These are phyloP conservation scores for Sminthopsis crassicaudata DNA, from an alignment of 2,113 vertebrate genomes.

Conservation along the genomic window DNA sequence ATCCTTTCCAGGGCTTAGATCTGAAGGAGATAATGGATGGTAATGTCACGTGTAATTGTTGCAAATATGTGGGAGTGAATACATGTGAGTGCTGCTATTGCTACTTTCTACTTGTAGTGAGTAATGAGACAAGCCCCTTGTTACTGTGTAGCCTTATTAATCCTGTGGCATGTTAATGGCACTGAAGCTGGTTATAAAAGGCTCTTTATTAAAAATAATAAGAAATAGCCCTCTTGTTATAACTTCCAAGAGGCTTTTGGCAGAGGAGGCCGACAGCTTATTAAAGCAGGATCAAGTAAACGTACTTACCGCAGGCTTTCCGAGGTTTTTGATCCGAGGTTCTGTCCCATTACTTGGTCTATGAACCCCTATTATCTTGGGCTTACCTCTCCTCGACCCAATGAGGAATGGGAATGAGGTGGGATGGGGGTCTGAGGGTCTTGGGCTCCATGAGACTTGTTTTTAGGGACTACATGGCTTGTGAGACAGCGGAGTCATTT, in stretches of 20 bases:
- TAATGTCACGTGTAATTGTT: background rate
- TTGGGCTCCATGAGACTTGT: background rate
- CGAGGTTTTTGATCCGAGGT: background rate
- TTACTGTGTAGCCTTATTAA: slow-evolving; percentile 63
- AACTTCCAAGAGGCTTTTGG: slow-evolving; percentile 48
- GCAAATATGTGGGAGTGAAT: background rate
- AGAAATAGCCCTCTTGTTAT: slow-evolving; percentile 66
- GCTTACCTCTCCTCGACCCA: background rate
- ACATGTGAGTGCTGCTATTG: background rate
- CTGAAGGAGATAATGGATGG: background rate
- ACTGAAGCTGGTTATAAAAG: slow-evolving; percentile 58
- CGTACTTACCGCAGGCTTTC: slow-evolving; percentile 33
- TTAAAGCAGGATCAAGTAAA: slow-evolving; percentile 68
- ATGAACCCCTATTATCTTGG: background rate
- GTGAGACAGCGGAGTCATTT: background rate
- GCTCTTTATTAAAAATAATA: slow-evolving; percentile 77
- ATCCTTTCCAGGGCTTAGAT: background rate
- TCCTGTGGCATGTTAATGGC: slow-evolving; percentile 63
- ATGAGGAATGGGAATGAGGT: background rate
- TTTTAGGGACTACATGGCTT: background rate
- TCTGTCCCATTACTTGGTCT: slow-evolving; percentile 20
- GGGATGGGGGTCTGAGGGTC: background rate
- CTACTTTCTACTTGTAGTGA: background rate
- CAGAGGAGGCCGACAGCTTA: slow-evolving; percentile 26
- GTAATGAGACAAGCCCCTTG: slow-evolving; percentile 48